Evolutionary conservation across 2,888 invertebrate genomes (phyloP), one percentile per base, ranked within the genome.

Genomic region (Zygogramma bicolorata): DNA sequence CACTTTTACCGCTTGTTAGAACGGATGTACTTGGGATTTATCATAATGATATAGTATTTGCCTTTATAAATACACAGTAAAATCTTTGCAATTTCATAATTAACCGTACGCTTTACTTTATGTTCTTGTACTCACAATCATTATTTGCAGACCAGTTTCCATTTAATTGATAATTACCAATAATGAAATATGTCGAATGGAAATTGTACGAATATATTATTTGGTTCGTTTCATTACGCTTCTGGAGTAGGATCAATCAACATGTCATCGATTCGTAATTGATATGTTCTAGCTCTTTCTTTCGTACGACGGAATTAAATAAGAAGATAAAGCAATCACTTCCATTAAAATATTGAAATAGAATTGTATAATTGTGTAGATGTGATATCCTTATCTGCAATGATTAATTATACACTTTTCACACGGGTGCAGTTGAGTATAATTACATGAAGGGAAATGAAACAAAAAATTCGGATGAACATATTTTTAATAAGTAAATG

Each of bases 1-100:
- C 62, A 72, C 68, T 76, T 76, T 72, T 76, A 67, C 74, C 73
- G 71, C 74, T 75, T 42, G 73, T 75, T 77, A 75, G 70, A 74
- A 68, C 77, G 77, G 77, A 77, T 77, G 75, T 77, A 76, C 70
- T 68, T 68, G 74, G 73, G 73, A 74, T 77, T 77, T 77, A 76
- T 72, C 74, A 76, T 76, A 77, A 77, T 77, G 63, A 76, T 69
- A 76, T 71, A 71, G 61, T 65, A 77, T 76, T 77, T 75, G 68
- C 58, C 62, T 75, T 74, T 71, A 76, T 77, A 77, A 77, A 75
- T 76, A 76, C 70, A 77, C 68, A 53, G 57, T 62, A 34, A 65
- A 61, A 65, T 70, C 71, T 74, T 68, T 68, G 73, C 67, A 77
- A 75, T 75, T 77, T 75, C 40, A 63, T 72, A 77, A 75, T 77